Percentiles rank a stretch among this genome's conserved stretches.
Conservation (phyloP, 2,113 vertebrate genomes). For the Periophthalmodon schlosseri region DNA sequence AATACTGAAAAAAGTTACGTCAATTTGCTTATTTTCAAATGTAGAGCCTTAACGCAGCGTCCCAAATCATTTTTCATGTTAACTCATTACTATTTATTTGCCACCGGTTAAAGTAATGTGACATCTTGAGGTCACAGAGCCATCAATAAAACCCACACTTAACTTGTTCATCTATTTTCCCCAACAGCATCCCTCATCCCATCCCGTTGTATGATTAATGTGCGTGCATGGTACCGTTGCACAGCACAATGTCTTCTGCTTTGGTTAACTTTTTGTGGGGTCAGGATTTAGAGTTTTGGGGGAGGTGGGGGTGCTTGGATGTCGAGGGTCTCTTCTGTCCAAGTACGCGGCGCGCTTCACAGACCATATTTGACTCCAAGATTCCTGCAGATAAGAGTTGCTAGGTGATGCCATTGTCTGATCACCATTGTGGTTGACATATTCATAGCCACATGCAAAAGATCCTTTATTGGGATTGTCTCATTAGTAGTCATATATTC, state of each 20-base stretch:
- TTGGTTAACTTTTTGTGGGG: conserved; percentile 53
- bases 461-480: conserved; percentile 67
- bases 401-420: conserved; percentile 77
- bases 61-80: conserved; percentile 16
- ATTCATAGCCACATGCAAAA: conserved; percentile 77
- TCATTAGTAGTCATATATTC: conserved; percentile 84
- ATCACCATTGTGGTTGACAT: conserved; percentile 69
- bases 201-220: conserved; percentile 70
- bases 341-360: conserved; percentile 65
- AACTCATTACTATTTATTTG: conserved; percentile 38
- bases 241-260: conserved; percentile 64
- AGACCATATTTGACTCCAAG: conserved; percentile 77
- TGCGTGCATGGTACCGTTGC: conserved; percentile 48
- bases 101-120: conserved; percentile 28
- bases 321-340: conserved; percentile 63
- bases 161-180: conserved; percentile 71
- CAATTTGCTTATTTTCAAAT: background rate
- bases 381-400: conserved; percentile 78
- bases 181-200: conserved; percentile 50
- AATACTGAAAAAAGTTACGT: background rate
- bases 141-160: conserved; percentile 66
- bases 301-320: conserved; percentile 57
- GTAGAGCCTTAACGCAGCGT: background rate
- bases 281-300: conserved; percentile 58
- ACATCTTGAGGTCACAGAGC: conserved; percentile 54